A percentile compares a stretch with the other conserved stretches of the same genome.
Conservation (phyloP, 2,797 vertebrate species). For the Hylomyscus alleni region DNA sequence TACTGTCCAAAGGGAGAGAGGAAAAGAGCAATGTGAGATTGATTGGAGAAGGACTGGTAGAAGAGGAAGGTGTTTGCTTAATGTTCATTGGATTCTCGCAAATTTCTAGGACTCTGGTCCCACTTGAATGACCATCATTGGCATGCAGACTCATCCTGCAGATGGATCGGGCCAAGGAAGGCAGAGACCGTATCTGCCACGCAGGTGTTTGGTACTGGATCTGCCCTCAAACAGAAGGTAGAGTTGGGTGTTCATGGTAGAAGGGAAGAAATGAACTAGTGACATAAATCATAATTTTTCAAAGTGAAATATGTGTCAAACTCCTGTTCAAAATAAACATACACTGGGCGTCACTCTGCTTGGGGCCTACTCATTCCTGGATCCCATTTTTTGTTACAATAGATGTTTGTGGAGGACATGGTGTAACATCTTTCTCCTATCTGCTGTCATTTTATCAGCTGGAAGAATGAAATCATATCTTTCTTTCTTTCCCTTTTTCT, state of each 20-base stretch:
- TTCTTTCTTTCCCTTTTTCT: too few relatives aligned
- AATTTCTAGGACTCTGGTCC: slow-evolving; percentile 58
- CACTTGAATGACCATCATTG: slow-evolving; percentile 75
- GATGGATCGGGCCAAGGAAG: slow-evolving; percentile 76
- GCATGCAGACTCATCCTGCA: slow-evolving; percentile 73
- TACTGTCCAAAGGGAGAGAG: slow-evolving; percentile 66
- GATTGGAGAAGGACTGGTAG: background rate
- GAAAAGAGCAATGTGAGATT: background rate
- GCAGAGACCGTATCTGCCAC: slow-evolving; percentile 79
- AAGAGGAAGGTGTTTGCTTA: background rate
- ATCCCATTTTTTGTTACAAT: slow-evolving; percentile 57
- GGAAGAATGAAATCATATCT: background rate
- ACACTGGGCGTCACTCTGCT: slow-evolving; percentile 41
- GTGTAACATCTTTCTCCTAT: background rate
- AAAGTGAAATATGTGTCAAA: slow-evolving; percentile 70
- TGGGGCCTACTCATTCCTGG: slow-evolving; percentile 23
- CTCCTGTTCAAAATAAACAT: slow-evolving; percentile 74
- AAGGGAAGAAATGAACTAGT: slow-evolving; percentile 71
- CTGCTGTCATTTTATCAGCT: background rate
- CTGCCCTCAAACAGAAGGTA: slow-evolving; percentile 85
- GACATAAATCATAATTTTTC: slow-evolving; percentile 85
- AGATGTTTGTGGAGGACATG: slow-evolving; percentile 8
- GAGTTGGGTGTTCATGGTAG: slow-evolving; percentile 69
- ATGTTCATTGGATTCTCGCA: slow-evolving; percentile 48
- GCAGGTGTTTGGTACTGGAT: slow-evolving; percentile 80